These are phyloP conservation scores for Paralichthys olivaceus DNA, from an alignment of 2,113 vertebrate genomes.

Conservation along the genomic window DNA sequence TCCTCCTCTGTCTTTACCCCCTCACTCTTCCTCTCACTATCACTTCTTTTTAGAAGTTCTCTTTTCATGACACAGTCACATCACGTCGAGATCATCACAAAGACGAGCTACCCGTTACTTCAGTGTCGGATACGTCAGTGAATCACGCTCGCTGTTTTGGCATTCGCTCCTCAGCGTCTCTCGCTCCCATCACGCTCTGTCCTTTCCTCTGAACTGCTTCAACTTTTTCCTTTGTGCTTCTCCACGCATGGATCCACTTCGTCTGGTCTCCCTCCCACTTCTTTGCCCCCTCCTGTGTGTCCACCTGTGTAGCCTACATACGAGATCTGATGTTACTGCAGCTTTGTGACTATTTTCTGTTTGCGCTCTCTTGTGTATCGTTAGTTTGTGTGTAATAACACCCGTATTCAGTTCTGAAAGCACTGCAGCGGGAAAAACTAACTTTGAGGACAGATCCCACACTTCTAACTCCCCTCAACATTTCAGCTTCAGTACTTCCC, in stretches of 20 bases:
- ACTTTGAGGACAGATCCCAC: neutral
- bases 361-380: constrained; percentile 21
- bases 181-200: constrained; percentile 16
- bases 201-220: constrained; percentile 30
- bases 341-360: constrained; percentile 28
- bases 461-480: neutral
- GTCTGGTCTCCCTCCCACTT: constrained; percentile 58
- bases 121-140: constrained; percentile 10
- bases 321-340: constrained; percentile 33
- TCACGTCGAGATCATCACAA: constrained; percentile 44
- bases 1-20: constrained; percentile 20
- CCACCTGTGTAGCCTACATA: constrained; percentile 73
- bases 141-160: constrained; percentile 12
- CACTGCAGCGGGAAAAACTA: neutral
- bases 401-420: neutral
- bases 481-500: constrained; percentile 2
- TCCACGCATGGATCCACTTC: constrained; percentile 42
- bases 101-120: constrained; percentile 11
- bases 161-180: constrained; percentile 12
- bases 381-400: constrained; percentile 5
- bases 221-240: constrained; percentile 45
- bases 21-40: constrained; percentile 14
- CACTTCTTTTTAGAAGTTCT: constrained; percentile 26
- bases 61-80: constrained; percentile 48
- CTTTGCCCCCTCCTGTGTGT: constrained; percentile 56